Evolutionary conservation across 1,140 invertebrate genomes (phyloP).

Genomic region (Megalopta genalis): DNA sequence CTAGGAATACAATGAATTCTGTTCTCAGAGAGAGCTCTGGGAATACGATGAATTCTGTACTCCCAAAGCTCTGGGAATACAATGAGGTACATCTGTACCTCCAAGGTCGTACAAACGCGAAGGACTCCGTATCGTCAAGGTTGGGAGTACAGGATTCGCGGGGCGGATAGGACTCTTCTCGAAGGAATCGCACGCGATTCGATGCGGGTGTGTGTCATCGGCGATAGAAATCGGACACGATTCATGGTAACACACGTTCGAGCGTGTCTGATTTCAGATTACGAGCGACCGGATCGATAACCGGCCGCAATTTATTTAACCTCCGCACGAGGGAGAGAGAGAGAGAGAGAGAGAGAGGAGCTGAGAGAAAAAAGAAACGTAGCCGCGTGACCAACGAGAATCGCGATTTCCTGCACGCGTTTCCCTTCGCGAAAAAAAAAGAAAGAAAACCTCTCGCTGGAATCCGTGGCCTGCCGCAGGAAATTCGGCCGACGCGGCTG

Average conservation of each 20-base stretch:
- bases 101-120: too few species aligned
- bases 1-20: too few species aligned
- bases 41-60: too few species aligned
- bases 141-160: too few species aligned
- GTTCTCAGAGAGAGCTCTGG: too few species aligned
- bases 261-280: constrained; percentile 43
- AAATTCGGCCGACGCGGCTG: not conserved
- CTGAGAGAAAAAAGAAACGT: not conserved
- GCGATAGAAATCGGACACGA: constrained; percentile 23
- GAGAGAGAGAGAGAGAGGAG: too few species aligned
- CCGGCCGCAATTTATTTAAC: constrained; percentile 34
- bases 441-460: not conserved
- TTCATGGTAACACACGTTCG: constrained; percentile 29
- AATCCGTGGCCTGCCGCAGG: not conserved
- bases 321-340: constrained; percentile 6
- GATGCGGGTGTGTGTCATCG: not conserved
- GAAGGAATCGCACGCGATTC: not conserved
- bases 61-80: too few species aligned
- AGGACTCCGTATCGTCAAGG: too few species aligned
- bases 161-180: too few species aligned
- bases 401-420: not conserved
- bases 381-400: not conserved
- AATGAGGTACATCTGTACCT: too few species aligned
- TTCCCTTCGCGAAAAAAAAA: not conserved
- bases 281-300: constrained; percentile 26